Conservation (phyloP, 2,888 invertebrate species). For the Stenichneumon culpator region DNA sequence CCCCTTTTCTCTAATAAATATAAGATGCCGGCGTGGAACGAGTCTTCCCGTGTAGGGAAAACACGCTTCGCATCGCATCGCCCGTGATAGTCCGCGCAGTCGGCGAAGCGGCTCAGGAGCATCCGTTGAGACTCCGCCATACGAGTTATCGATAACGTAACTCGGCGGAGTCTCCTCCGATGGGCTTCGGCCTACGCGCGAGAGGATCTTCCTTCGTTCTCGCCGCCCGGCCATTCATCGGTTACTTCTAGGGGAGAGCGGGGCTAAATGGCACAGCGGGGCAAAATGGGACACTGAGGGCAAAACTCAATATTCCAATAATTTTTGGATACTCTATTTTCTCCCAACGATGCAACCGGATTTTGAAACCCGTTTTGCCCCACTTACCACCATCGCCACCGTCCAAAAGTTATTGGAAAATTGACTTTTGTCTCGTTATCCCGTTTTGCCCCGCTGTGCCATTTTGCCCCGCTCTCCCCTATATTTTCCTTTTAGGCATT, state of each 20-base stretch:
- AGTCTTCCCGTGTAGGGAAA: slow-evolving; percentile 57
- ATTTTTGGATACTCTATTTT: too few relatives aligned
- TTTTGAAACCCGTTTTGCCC: too few relatives aligned
- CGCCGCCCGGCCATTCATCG: slow-evolving; percentile 1
- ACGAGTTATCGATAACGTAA: slow-evolving; percentile 80
- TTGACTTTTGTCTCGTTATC: too few relatives aligned
- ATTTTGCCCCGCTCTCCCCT: too few relatives aligned
- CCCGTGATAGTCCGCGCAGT: slow-evolving; percentile 20
- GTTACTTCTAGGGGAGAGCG: too few relatives aligned
- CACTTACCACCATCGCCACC: too few relatives aligned
- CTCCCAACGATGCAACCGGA: too few relatives aligned
- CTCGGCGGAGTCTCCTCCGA: slow-evolving; percentile 70
- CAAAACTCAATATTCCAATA: too few relatives aligned
- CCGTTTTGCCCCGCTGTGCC: too few relatives aligned
- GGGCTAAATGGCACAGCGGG: too few relatives aligned
- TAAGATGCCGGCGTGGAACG: slow-evolving; percentile 28
- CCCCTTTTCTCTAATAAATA: slow-evolving; percentile 52
- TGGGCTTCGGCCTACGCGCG: slow-evolving; percentile 26
- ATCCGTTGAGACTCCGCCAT: slow-evolving; percentile 33
- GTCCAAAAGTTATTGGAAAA: too few relatives aligned
- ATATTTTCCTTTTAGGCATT: not conserved
- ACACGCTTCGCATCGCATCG: slow-evolving; percentile 51
- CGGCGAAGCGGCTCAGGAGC: slow-evolving; percentile 26
- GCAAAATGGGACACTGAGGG: too few relatives aligned
- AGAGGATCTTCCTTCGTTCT: not conserved